Conservation (phyloP, 2,888 invertebrate genomes). For the Phymatocera aterrima region DNA sequence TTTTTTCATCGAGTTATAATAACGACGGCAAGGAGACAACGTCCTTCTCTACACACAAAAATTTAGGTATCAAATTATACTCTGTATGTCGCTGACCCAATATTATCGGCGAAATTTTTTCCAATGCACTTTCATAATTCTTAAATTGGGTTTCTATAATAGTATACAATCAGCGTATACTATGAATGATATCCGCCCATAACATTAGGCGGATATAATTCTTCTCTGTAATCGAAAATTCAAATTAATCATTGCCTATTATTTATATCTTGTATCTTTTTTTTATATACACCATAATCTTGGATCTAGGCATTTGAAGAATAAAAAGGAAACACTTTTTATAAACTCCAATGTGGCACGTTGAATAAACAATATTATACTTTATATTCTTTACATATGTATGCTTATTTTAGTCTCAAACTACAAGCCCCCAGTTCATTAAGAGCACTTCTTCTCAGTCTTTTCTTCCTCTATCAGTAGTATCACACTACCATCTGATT, state of each 20-base stretch:
- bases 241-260: background rate
- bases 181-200: no score
- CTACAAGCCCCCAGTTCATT: background rate
- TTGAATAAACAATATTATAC: constrained; percentile 26
- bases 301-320: background rate
- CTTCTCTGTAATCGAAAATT: background rate
- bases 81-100: background rate
- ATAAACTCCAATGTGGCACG: constrained; percentile 7
- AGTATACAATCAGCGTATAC: background rate
- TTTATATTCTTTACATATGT: background rate
- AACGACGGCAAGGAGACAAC: background rate
- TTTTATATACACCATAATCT: background rate
- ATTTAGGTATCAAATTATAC: background rate
- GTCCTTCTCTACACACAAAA: background rate
- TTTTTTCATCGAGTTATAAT: background rate
- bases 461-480: background rate
- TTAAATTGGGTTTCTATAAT: background rate
- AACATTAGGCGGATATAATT: no score
- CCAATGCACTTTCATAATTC: background rate
- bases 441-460: background rate
- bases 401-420: background rate
- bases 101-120: constrained; percentile 7
- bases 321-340: background rate
- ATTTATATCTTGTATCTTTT: background rate
- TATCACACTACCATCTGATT: background rate